These are phyloP conservation scores for Tauraco erythrolophus DNA, from an alignment of 2,113 vertebrate genomes.

Conservation along the genomic window DNA sequence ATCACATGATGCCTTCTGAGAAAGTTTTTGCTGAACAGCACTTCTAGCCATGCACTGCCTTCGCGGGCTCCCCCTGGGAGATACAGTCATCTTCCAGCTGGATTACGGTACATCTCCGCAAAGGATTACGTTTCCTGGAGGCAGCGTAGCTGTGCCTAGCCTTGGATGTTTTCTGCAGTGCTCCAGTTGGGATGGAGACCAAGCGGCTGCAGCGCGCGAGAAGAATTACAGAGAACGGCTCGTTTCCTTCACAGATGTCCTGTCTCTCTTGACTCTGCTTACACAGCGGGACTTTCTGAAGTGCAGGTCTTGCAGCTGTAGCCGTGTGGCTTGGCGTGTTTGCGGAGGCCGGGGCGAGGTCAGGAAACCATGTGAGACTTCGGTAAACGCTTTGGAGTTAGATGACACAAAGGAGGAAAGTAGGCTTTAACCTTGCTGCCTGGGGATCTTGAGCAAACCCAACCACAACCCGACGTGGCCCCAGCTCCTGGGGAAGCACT, in stretches of 20 bases:
- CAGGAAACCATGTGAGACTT: slow-evolving; percentile 37
- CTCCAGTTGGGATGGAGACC: slow-evolving; percentile 23
- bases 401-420: neutral
- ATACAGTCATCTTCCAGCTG: slow-evolving; percentile 47
- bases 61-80: neutral
- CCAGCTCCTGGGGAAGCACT: neutral
- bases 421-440: neutral
- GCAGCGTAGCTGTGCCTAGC: neutral
- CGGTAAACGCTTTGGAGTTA: neutral
- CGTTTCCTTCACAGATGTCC: slow-evolving; percentile 52
- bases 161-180: neutral
- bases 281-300: slow-evolving; percentile 26
- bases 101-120: neutral
- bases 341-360: slow-evolving; percentile 27
- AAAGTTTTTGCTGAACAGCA: slow-evolving; percentile 14
- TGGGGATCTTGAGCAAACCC: neutral
- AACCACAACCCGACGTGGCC: neutral
- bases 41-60: neutral
- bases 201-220: neutral
- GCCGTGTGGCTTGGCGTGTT: slow-evolving; percentile 59
- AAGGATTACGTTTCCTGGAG: slow-evolving; percentile 54
- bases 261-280: slow-evolving; percentile 40
- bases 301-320: neutral
- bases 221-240: neutral
- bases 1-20: slow-evolving; percentile 34